Conservation (phyloP, 2,888 invertebrate genomes). For the Drosophila testacea region DNA sequence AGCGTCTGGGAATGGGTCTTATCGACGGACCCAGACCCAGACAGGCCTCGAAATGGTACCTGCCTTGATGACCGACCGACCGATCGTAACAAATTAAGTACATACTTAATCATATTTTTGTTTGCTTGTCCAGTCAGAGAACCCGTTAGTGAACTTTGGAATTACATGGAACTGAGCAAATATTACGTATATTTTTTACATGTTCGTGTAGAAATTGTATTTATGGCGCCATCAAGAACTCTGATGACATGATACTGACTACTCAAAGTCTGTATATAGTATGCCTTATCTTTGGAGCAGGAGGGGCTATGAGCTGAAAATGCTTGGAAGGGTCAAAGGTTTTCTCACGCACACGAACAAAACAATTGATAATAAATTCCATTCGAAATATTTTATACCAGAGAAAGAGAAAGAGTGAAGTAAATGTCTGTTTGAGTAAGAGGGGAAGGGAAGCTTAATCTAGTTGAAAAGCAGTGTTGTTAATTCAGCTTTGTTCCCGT, state of each 20-base stretch:
- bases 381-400: conserved; percentile 9
- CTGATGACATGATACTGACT: conserved; percentile 19
- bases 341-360: conserved; percentile 39
- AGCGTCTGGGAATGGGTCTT: conserved; percentile 19
- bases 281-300: conserved; percentile 33
- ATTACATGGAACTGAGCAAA: conserved; percentile 38
- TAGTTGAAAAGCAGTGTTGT: conserved; percentile 47
- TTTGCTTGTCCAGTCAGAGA: background rate
- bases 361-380: conserved; percentile 55
- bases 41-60: conserved; percentile 7
- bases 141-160: conserved; percentile 44
- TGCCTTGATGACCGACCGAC: background rate
- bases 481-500: too few species aligned
- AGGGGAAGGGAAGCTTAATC: conserved; percentile 38
- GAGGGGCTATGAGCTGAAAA: background rate
- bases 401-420: background rate
- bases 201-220: conserved; percentile 3
- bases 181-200: conserved; percentile 35
- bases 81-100: conserved; percentile 15
- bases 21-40: conserved; percentile 3
- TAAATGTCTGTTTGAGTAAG: background rate
- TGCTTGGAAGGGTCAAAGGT: conserved; percentile 49
- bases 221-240: conserved; percentile 39
- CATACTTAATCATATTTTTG: conserved; percentile 22
- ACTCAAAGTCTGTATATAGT: background rate